phyloP scores from a whole-genome alignment of 2,113 vertebrate species.

The Corydoras maculifer region DNA sequence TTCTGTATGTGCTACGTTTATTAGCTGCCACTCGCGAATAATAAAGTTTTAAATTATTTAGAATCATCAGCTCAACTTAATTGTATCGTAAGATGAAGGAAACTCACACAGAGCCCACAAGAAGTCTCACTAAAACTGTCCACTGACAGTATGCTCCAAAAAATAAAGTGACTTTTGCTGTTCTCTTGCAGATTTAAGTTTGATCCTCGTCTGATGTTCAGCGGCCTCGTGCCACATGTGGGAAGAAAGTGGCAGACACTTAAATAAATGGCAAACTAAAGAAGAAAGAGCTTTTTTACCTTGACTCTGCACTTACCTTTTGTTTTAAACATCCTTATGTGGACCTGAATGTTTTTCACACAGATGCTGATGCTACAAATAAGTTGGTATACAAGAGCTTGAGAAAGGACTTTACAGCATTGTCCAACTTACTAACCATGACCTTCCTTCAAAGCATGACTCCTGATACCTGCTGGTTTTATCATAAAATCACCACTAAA shows the following conservation, averaged over 20 bases:
- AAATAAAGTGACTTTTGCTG: neutral
- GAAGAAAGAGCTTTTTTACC: neutral
- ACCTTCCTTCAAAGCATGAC: too few relatives aligned
- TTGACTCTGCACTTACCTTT: slow-evolving; percentile 44
- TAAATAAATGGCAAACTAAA: slow-evolving; percentile 43
- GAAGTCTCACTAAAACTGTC: too few relatives aligned
- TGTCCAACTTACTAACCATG: neutral
- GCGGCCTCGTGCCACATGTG: slow-evolving; percentile 42
- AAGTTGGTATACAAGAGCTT: neutral
- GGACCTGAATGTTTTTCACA: neutral
- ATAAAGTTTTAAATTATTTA: neutral
- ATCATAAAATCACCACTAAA: neutral
- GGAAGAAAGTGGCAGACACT: slow-evolving; percentile 45
- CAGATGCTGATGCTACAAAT: neutral
- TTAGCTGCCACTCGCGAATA: too few relatives aligned
- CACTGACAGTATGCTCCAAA: neutral
- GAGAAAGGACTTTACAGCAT: neutral
- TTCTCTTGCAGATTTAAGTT: slow-evolving; percentile 59
- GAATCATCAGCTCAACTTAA: too few relatives aligned
- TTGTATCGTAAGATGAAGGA: too few relatives aligned
- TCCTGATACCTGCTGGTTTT: too few relatives aligned
- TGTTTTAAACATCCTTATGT: slow-evolving; percentile 35
- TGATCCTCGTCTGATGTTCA: slow-evolving; percentile 63
- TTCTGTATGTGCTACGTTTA: too few relatives aligned
- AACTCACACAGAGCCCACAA: neutral